phyloP scores from a whole-genome alignment of 1,140 invertebrate genomes.

The Liolophura sinensis region DNA sequence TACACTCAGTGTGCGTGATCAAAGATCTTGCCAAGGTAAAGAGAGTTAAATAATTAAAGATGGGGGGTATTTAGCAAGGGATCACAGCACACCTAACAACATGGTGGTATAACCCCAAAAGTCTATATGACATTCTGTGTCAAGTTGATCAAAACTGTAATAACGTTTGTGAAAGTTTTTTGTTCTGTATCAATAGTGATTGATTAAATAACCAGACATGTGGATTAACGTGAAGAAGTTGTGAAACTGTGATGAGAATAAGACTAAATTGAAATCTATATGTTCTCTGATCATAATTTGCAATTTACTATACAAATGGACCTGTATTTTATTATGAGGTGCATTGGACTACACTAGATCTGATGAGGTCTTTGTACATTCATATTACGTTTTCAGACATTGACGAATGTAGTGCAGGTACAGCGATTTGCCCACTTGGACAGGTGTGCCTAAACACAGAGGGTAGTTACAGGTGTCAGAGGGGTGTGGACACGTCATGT shows the following conservation, averaged over 20 bases:
- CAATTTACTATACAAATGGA: not conserved
- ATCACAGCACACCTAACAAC: no score
- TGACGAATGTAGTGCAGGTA: slow-evolving; percentile 59
- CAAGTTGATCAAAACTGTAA: slow-evolving; percentile 1
- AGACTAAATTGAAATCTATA: no score
- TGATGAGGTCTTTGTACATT: not conserved
- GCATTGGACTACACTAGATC: not conserved
- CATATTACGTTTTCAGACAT: slow-evolving; percentile 68
- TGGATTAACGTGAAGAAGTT: no score
- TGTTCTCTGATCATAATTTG: no score
- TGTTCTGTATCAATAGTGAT: no score
- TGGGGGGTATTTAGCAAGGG: not conserved
- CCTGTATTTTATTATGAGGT: not conserved
- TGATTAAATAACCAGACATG: no score
- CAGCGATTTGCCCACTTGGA: slow-evolving; percentile 61
- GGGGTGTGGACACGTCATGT: slow-evolving; percentile 19
- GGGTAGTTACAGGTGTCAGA: slow-evolving; percentile 48
- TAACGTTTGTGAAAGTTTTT: not conserved
- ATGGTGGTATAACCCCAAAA: not conserved
- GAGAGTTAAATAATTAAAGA: not conserved
- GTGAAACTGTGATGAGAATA: no score
- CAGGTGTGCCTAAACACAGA: slow-evolving; percentile 67
- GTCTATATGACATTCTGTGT: slow-evolving; percentile 1
- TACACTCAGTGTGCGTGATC: slow-evolving; percentile 56
- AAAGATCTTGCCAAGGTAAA: slow-evolving; percentile 60